Base-by-base conservation (phyloP, 1,140 invertebrate genomes). In the Microplitis demolitor region DNA sequence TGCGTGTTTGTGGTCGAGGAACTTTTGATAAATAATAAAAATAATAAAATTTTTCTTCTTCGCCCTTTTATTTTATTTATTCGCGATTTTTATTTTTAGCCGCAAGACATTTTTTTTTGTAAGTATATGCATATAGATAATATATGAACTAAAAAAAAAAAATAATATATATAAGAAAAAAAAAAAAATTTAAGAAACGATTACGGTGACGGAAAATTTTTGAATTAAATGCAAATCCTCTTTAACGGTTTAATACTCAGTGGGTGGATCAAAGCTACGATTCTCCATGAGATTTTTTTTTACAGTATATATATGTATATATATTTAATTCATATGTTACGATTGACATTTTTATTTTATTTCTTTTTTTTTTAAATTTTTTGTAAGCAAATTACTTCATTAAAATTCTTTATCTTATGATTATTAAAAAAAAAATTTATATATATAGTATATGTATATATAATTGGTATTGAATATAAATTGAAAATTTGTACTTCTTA, bases 161-260 rank as follows among this genome's bases (percentile, higher is more conserved):
- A 14, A 58, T 16, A 66, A 66, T 13, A 51, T 24, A 24, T 31
- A 68, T 34, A 37, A 68, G 34, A 56, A 66, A 4, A 61, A 61
- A 61, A 9, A 24, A 31, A 61, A 8, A 61, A 31, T 8, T 35
- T 16, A 33, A 63, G 9, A 63, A 9, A 63, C 24, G 24, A 24
- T 24, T 24, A 24, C 24, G 24, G 11, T 13, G 31, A 35, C 5
- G 51, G 33, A 68, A 51, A 33, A 56, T 53, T 68, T 6, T 33
- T 4, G 51, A 56, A 68, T 68, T 58, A 68, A 68, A 68, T 68
- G 66, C 66, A 68, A 68, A 68, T 68, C 66, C 35, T 31, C 34
- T 56, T 68, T 68, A 68, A 68, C 56, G 56, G 56, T 58, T 9
- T 16, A 9, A 31, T 58, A 9, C 56, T 34, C 45, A 54, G 51